These are phyloP conservation scores for Oncorhynchus masou DNA, from an alignment of 2,113 vertebrate genomes.

Conservation along the genomic window DNA sequence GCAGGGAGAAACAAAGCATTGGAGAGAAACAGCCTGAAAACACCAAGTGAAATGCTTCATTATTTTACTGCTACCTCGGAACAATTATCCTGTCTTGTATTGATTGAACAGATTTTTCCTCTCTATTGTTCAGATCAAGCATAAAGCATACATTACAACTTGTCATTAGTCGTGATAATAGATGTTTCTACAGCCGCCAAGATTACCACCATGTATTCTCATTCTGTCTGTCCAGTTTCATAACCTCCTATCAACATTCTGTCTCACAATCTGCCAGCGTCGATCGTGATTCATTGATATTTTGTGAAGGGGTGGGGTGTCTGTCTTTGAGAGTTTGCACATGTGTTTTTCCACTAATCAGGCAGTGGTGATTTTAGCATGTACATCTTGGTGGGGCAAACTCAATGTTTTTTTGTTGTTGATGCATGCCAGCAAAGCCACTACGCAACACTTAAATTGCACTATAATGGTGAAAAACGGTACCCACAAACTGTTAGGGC, in stretches of 20 bases:
- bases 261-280: background rate
- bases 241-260: conserved; percentile 11
- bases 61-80: conserved; percentile 27
- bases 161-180: conserved; percentile 14
- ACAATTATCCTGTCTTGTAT: conserved; percentile 21
- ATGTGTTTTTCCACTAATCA: background rate
- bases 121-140: conserved; percentile 28
- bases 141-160: conserved; percentile 21
- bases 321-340: background rate
- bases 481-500: too few relatives aligned
- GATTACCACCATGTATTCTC: conserved; percentile 11
- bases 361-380: background rate
- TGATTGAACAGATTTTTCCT: conserved; percentile 31
- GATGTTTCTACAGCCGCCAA: background rate
- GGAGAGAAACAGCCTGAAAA: conserved; percentile 46
- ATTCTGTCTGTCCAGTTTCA: background rate
- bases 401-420: background rate
- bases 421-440: background rate
- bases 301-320: background rate
- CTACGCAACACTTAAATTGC: too few relatives aligned
- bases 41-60: conserved; percentile 22
- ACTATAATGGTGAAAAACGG: too few relatives aligned
- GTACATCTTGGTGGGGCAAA: background rate
- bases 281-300: background rate
- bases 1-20: conserved; percentile 12